A percentile compares a stretch with the other conserved stretches of the same genome.
Evolutionary conservation across 1,140 invertebrate genomes (phyloP).

Genomic region (Himalopsyche phryganea): DNA sequence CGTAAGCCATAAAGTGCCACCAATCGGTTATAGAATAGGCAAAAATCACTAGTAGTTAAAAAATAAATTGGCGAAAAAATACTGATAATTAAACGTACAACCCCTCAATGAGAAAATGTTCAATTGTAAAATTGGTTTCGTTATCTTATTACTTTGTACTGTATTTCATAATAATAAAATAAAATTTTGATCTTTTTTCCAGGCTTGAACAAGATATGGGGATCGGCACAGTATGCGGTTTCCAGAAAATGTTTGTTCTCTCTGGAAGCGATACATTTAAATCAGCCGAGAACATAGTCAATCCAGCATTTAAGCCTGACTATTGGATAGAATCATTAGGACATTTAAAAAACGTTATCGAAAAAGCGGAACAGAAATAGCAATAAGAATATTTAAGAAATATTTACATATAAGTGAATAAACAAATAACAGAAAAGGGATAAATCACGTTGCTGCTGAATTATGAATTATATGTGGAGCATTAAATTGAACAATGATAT

Average conservation of each 20-base stretch:
- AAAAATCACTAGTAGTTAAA: too few relatives aligned
- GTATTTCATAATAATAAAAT: too few relatives aligned
- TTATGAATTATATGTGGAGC: background rate
- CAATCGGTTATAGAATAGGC: too few relatives aligned
- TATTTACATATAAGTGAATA: background rate
- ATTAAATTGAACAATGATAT: background rate
- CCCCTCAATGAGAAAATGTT: too few relatives aligned
- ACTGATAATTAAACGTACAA: too few relatives aligned
- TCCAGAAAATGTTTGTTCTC: slow-evolving; percentile 46
- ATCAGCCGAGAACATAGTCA: background rate
- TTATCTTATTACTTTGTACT: too few relatives aligned
- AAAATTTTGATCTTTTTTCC: too few relatives aligned
- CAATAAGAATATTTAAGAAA: too few relatives aligned
- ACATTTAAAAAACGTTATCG: slow-evolving; percentile 30
- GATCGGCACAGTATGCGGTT: slow-evolving; percentile 47
- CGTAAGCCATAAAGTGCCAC: too few relatives aligned
- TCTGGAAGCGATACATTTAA: slow-evolving; percentile 40
- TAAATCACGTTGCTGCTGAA: background rate
- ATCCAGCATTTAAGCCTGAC: slow-evolving; percentile 34
- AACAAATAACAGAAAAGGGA: background rate
- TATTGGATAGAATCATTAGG: slow-evolving; percentile 37
- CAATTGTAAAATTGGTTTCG: too few relatives aligned
- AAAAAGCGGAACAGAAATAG: background rate
- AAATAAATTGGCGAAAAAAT: too few relatives aligned
- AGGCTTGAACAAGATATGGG: too few relatives aligned